phyloP scores from a whole-genome alignment of 2,888 invertebrate species.

The Pseudococcus viburni region DNA sequence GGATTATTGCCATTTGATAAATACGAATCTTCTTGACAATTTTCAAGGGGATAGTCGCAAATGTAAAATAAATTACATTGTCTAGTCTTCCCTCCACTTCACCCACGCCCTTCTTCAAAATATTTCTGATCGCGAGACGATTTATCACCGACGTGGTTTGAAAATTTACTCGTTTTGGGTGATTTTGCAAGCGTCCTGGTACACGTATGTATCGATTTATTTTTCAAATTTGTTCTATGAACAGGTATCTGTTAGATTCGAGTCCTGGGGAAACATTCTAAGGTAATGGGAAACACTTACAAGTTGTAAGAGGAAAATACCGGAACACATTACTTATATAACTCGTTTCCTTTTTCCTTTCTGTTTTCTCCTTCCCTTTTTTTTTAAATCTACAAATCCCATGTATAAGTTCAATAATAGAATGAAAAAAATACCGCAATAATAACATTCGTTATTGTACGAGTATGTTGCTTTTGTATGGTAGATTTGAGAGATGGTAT shows the following conservation, averaged over 20 bases:
- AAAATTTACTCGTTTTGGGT: not conserved
- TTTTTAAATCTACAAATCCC: slow-evolving; percentile 35
- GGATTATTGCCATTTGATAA: slow-evolving; percentile 54
- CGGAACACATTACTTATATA: not conserved
- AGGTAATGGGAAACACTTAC: not conserved
- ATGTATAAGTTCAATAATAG: slow-evolving; percentile 43
- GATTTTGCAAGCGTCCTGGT: not conserved
- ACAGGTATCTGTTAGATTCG: not conserved
- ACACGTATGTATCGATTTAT: not conserved
- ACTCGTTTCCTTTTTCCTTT: slow-evolving; percentile 20
- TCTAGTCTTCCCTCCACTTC: not conserved
- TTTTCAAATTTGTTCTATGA: not conserved
- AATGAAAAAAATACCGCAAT: slow-evolving; percentile 12
- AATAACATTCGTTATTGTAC: slow-evolving; percentile 36
- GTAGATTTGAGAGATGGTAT: not conserved
- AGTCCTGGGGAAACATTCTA: not conserved
- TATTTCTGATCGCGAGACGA: too few relatives aligned
- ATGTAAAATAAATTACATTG: not conserved
- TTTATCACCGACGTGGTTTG: too few relatives aligned
- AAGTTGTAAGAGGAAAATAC: not conserved
- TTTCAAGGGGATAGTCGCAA: slow-evolving; percentile 20
- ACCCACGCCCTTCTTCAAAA: not conserved
- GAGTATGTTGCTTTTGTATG: slow-evolving; percentile 8
- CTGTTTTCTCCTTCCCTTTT: not conserved
- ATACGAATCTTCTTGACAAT: slow-evolving; percentile 35